Base-by-base conservation (phyloP, 2,888 invertebrate species). In the Euzophera pinguis region DNA sequence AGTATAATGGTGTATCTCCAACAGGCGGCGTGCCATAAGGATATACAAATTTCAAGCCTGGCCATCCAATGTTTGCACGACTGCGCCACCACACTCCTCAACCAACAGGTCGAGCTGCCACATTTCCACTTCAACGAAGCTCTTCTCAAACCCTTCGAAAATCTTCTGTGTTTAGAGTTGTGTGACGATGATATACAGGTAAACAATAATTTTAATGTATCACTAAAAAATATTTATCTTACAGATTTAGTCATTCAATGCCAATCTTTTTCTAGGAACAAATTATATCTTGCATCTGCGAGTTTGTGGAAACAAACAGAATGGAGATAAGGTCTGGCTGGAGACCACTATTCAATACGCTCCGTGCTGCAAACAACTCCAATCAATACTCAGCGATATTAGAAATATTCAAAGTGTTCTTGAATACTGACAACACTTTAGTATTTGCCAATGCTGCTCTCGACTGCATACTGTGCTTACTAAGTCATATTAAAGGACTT, bases 121-220 rank as follows among this genome's bases (percentile, higher is more conserved):
- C 96, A 98, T 82, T 98, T 98, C 82, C 98, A 98, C 77, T 97
- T 98, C 78, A 98, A 98, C 76, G 98, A 98, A 79, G 97, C 97
- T 0, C 90, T 98, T 7, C 93, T 98, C 63, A 98, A 98, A 73
- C 98, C 98, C 0, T 98, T 98, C 75, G 98, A 99, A 83, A 98
- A 98, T 75, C 92, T 99, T 38, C 90, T 99, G 0, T 98, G 98
- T 75, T 92, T 98, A 69, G 98, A 99, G 75, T 91, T 97, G 8
- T 98, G 98, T 77, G 98, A 98, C 79, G 93, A 95, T 54, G 98
- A 99, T 80, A 97, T 98, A 38, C 97, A 98, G 91, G 96, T 94
- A 77, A 55, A 29, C 3, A 22, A 35, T 58, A 56, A 41, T 35
- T 38, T 52, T 8, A 45, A 41, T 16, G 4, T 45, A 32, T 32